A percentile compares a stretch with the other conserved stretches of the same genome.
Conservation (phyloP, 2,888 invertebrate genomes). For the Philopedon plagiatum region DNA sequence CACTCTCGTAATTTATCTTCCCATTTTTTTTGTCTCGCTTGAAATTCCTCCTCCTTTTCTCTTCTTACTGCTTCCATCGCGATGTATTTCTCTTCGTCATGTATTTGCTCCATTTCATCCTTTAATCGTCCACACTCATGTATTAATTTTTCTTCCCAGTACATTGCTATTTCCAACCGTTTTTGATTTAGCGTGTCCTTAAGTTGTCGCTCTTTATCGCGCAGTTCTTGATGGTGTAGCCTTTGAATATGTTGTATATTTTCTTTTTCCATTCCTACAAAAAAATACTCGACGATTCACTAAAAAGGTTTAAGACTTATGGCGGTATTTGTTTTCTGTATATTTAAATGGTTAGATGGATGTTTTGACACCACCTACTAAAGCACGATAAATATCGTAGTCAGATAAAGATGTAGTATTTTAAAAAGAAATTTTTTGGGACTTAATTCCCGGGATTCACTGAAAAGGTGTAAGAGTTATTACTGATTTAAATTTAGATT, state of each 20-base stretch:
- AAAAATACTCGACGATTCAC: no score
- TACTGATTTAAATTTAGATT: no score
- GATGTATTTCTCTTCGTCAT: conserved; percentile 74
- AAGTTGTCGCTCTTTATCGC: conserved; percentile 68
- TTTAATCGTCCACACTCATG: conserved; percentile 76
- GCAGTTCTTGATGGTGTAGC: conserved; percentile 66
- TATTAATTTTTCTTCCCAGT: conserved; percentile 77
- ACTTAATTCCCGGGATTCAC: no score
- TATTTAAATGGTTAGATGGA: no score
- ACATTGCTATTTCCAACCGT: conserved; percentile 72
- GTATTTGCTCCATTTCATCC: conserved; percentile 74
- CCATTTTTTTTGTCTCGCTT: conserved; percentile 71
- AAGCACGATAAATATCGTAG: no score
- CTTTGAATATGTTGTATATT: conserved; percentile 66
- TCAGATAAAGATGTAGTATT: no score
- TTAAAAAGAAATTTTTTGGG: no score
- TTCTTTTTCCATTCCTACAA: conserved; percentile 66
- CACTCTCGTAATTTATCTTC: conserved; percentile 70
- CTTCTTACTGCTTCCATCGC: conserved; percentile 72
- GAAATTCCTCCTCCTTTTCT: conserved; percentile 74
- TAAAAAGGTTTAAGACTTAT: no score
- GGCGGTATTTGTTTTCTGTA: no score
- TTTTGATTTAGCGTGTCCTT: conserved; percentile 70
- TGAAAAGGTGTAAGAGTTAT: no score
- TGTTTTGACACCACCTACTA: no score